A percentile compares a stretch with the other conserved stretches of the same genome.
phyloP scores from a whole-genome alignment of 2,797 vertebrate genomes.

The Lepidocolaptes lacrymiger region DNA sequence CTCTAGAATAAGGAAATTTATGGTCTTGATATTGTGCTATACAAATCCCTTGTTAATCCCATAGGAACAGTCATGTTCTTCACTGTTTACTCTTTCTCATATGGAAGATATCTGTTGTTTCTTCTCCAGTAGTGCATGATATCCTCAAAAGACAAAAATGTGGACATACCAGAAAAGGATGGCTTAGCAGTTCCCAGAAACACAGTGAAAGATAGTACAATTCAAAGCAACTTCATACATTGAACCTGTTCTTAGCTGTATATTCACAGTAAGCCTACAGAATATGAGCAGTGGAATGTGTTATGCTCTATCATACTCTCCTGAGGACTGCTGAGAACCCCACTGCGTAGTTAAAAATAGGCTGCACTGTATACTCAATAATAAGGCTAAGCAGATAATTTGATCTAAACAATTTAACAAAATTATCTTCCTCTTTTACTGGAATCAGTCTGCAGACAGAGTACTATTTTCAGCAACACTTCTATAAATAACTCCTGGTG shows the following conservation, averaged over 20 bases:
- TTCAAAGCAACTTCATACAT: not conserved
- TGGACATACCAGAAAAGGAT: not conserved
- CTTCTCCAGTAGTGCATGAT: not conserved
- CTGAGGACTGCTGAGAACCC: not conserved
- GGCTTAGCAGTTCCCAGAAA: not conserved
- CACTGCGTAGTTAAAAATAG: not conserved
- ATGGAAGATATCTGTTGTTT: not conserved
- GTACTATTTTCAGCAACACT: slow-evolving; percentile 5
- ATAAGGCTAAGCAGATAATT: not conserved
- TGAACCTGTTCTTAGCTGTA: not conserved
- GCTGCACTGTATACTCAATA: not conserved
- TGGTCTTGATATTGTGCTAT: not conserved
- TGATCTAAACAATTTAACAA: not conserved
- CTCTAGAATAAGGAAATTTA: not conserved
- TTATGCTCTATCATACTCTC: not conserved
- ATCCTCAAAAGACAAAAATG: not conserved
- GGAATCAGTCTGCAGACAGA: not conserved
- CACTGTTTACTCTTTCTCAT: not conserved
- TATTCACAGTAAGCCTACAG: not conserved
- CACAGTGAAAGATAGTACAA: not conserved
- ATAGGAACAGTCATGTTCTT: not conserved
- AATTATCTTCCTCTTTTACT: slow-evolving; percentile 14
- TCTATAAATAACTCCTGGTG: slow-evolving; percentile 7
- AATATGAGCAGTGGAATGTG: not conserved
- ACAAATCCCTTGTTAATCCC: not conserved